Percentiles rank a stretch among this genome's conserved stretches.
Evolutionary conservation across 2,797 vertebrate species (phyloP).

Genomic region (Nothura maculosa): DNA sequence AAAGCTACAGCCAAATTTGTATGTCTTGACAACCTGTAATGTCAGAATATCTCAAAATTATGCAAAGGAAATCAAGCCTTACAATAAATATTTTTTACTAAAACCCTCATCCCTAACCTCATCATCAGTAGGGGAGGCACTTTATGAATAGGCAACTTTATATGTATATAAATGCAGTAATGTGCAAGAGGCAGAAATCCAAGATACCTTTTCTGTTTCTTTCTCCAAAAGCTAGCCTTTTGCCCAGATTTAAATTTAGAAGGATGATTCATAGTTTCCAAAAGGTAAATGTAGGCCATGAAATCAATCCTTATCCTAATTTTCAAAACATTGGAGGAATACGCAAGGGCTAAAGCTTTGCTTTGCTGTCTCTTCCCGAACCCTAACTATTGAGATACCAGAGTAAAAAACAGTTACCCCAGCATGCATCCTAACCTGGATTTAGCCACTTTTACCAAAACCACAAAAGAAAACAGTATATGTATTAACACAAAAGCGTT

Average conservation of each 20-base stretch:
- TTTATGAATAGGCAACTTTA: neutral
- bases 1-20: neutral
- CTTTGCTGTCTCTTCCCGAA: neutral
- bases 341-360: neutral
- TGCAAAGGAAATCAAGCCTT: neutral
- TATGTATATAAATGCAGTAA: neutral
- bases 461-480: neutral
- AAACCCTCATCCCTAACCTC: neutral
- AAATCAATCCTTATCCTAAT: neutral
- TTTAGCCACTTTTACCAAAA: neutral
- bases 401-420: neutral
- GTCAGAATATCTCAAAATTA: neutral
- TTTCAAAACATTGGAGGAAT: neutral
- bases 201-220: neutral
- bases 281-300: slow-evolving; percentile 17
- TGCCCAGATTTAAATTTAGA: neutral
- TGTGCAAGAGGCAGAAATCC: neutral
- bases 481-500: neutral
- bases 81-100: neutral
- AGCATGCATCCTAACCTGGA: neutral
- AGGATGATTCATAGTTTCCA: slow-evolving; percentile 15
- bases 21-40: neutral
- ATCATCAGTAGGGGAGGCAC: neutral
- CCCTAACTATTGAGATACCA: neutral
- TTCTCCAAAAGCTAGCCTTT: neutral